Evolutionary conservation across 2,113 vertebrate genomes (phyloP), one percentile per base, ranked within the genome.

Genomic region (Podiceps cristatus): DNA sequence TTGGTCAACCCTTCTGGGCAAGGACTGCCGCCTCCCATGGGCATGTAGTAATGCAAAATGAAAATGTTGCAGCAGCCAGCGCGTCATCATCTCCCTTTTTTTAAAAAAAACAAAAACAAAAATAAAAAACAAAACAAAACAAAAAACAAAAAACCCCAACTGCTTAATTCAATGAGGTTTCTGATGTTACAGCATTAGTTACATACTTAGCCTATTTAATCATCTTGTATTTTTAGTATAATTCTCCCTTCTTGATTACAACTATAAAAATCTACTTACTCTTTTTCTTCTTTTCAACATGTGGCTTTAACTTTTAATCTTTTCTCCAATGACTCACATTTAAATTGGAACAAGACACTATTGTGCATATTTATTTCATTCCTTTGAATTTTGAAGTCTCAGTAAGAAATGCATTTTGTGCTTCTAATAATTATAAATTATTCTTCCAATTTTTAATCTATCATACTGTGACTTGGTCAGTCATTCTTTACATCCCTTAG

Each of bases 291-390:
- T 5, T 76, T 88, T 92, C 67, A 79, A 35, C 68, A 72, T 4
- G 6, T 37, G 14, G 3, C 22, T 90, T 94, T 84, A 90, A 56
- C n/a, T 95, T 90, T 88, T 47, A 76, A 73, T 86, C 19, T 79
- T 52, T 63, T 73, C 35, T 92, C 47, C 45, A 53, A 1, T 82
- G 56, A 85, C 45, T 96, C 62, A 58, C 27, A 76, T 81, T 19
- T 45, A 55, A 90, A 76, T 58, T 29, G 31, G 18, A 96, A 58
- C n/a, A 83, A 93, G 24, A 42, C 4, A 3, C 64, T 80, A 71
- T n/a, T 66, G 15, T 53, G 17, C 82, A 28, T 71, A n/a, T 92
- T 90, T 73, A 82, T 69, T 92, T 79, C 4, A 35, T 76, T 78
- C 20, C 31, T 90, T 52, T 58, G 71, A 81, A 56, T 82, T 93